Evolutionary conservation across 2,113 vertebrate genomes (phyloP), one percentile per base, ranked within the genome.

Genomic region (Neotragus pygmaeus): DNA sequence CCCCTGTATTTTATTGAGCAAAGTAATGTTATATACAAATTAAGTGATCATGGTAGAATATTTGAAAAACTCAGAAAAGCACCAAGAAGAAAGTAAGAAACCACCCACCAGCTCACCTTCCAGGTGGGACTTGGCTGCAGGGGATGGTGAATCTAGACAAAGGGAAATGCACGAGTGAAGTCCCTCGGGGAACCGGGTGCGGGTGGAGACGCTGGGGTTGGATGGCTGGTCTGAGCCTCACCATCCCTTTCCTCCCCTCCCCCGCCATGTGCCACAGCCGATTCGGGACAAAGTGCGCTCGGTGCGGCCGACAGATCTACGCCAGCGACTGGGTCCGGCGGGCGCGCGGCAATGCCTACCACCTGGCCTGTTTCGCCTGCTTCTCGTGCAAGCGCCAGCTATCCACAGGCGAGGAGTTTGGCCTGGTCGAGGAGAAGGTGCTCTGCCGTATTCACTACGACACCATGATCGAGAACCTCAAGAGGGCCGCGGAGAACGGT

Each of bases 321-420:
- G 99, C 99, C 99, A 99, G 99, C 15, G 99, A 99, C 99, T 99
- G 99, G 99, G 99, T 99, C 98, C 98, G 99, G 53, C 98, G 99
- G 11, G 99, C 99, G 0, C 99, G 99, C 27, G 99, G 99, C 75
- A 99, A 99, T 0, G 99, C 99, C 83, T 99, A 99, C 98, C 99
- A 99, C 98, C 98, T 99, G 70, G 99, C 99, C 82, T 99, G 99
- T 98, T 99, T 99, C 36, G 99, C 99, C 55, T 99, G 99, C 98
- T 99, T 99, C 99, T 99, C 99, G 6, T 99, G 99, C 98, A 99
- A 99, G 98, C 97, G 99, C 87, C 99, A 99, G 99, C 99, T 99
- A 95, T 99, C 99, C 95, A 99, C 99, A 0, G 99, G 99, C 0
- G 99, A 99, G 98, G 99, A 99, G 98, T 99, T 99, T 13, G 99